Evolutionary conservation across 2,113 vertebrate species (phyloP).

Genomic region (Zosterops japonicus): DNA sequence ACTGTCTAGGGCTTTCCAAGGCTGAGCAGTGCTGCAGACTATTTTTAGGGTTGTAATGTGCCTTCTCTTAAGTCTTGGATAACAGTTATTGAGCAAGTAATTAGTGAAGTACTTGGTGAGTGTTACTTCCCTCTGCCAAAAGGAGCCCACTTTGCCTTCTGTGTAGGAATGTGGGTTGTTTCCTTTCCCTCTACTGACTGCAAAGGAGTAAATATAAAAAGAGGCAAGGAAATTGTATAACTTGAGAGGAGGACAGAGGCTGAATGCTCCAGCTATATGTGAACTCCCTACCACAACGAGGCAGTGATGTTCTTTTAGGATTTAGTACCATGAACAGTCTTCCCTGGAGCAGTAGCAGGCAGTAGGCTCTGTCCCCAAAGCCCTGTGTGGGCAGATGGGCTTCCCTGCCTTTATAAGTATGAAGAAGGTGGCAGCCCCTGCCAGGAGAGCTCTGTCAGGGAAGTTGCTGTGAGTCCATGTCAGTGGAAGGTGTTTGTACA

Average conservation of each 20-base stretch:
- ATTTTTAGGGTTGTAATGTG: constrained; percentile 66
- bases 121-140: constrained; percentile 41
- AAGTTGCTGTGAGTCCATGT: not conserved
- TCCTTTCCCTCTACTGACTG: not conserved
- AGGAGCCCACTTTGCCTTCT: not conserved
- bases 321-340: not conserved
- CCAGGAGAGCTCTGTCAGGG: not conserved
- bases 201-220: not conserved
- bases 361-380: not conserved
- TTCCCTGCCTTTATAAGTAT: not conserved
- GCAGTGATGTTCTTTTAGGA: not conserved
- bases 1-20: constrained; percentile 29
- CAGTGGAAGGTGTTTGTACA: not conserved
- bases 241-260: not conserved
- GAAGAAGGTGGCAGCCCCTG: not conserved
- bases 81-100: constrained; percentile 8
- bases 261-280: not conserved
- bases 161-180: not conserved
- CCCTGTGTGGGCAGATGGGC: not conserved
- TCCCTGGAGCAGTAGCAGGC: not conserved
- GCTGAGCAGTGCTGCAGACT: constrained; percentile 42
- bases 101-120: constrained; percentile 21
- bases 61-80: constrained; percentile 62
- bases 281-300: not conserved
- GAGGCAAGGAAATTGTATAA: not conserved